Base-by-base conservation (phyloP, 2,888 invertebrate genomes). In the Synanthedon andrenaeformis region DNA sequence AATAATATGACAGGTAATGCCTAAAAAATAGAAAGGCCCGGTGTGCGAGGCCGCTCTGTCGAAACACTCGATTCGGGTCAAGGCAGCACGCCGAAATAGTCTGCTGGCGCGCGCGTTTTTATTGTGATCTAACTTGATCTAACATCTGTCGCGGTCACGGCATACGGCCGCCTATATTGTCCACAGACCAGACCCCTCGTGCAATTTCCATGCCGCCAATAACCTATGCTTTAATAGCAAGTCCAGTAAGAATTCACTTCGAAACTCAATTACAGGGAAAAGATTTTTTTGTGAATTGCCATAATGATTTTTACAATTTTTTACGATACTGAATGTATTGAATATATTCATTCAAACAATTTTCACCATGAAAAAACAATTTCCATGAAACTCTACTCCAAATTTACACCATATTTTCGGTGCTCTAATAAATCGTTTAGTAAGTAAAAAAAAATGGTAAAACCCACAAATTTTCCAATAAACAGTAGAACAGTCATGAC, bases 11-110 rank as follows among this genome's bases (percentile, higher is more conserved):
- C 85, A 86, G 84, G 86, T 86, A 85, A 85, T 85, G 78, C 84
- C 84, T 85, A 87, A 87, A 87, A 87, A 86, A 86, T 87, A 87
- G 83, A 84, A 88, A 86, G 87, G 87, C 85, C 86, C 82, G 56
- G 83, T 82, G 83, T 82, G 77, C 85, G 84, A 86, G 84, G 86
- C 79, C 86, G 83, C 74, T 83, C 80, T 86, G 86, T 82, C 77
- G 86, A 86, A 86, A 86, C 77, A 82, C 77, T 80, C 80, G 76
- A 87, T 85, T 82, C 83, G 69, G 86, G 86, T 87, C 86, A 87
- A 87, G 86, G 86, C 86, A 72, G 83, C 75, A 74, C 79, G 83
- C 86, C 86, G 86, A 87, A 87, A 86, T 87, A 86, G 82, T 85
- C 79, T 80, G 76, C 75, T 80, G 77, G 82, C 80, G 82, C 79